Evolutionary conservation across 2,888 invertebrate genomes (phyloP).

Genomic region (Amiota communis): DNA sequence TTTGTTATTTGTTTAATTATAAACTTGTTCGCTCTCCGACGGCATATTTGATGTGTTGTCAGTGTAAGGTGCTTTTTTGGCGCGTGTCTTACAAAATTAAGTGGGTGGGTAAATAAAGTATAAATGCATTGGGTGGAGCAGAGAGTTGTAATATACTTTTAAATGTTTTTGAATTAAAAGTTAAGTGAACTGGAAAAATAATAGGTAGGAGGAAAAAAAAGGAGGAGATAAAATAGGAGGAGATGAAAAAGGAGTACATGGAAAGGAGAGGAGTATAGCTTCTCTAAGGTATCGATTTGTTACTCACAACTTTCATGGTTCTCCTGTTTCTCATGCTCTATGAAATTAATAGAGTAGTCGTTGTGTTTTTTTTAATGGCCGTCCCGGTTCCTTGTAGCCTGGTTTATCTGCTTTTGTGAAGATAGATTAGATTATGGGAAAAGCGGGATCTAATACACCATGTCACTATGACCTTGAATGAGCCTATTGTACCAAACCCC

Average conservation of each 20-base stretch:
- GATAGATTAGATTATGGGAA: too few relatives aligned
- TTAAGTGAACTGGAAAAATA: conserved; percentile 6
- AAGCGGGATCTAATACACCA: too few relatives aligned
- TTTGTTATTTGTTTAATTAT: conserved; percentile 28
- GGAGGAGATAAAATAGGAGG: neutral
- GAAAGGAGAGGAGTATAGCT: neutral
- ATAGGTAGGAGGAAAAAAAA: neutral
- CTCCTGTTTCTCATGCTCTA: too few relatives aligned
- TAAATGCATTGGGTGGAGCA: neutral
- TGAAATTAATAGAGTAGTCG: too few relatives aligned
- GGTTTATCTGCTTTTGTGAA: too few relatives aligned
- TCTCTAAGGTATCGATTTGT: too few relatives aligned
- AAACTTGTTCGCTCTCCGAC: neutral
- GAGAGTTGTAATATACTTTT: neutral
- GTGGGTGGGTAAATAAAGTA: conserved; percentile 9
- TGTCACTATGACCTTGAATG: too few relatives aligned
- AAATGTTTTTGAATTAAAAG: conserved; percentile 5
- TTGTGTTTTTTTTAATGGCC: too few relatives aligned
- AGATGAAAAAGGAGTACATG: neutral
- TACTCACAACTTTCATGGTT: too few relatives aligned
- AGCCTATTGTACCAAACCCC: too few relatives aligned
- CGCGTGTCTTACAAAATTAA: neutral
- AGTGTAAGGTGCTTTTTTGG: too few relatives aligned
- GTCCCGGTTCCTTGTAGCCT: too few relatives aligned
- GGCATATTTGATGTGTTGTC: neutral